A percentile compares a stretch with the other conserved stretches of the same genome.
Conservation (phyloP, 1,140 invertebrate species). For the Caligus rogercresseyi region DNA sequence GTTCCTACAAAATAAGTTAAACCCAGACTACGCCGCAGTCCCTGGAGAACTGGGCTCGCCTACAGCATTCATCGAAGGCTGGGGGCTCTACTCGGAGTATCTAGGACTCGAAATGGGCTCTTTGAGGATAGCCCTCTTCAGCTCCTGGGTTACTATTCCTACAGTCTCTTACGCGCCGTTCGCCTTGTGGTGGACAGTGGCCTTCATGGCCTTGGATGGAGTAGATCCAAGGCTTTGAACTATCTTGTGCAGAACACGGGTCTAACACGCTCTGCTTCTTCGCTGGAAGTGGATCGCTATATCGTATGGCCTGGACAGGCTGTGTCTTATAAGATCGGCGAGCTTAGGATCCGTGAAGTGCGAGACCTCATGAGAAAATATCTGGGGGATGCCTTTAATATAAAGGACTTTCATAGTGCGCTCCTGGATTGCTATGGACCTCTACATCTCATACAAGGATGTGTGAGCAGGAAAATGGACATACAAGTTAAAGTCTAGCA, state of each 20-base stretch:
- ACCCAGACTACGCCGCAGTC: conserved; percentile 17
- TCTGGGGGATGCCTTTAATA: conserved; percentile 28
- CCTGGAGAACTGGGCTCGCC: neutral
- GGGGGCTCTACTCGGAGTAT: conserved; percentile 31
- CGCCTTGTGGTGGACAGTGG: conserved; percentile 34
- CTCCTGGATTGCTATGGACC: conserved; percentile 28
- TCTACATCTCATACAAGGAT: conserved; percentile 22
- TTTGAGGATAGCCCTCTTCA: conserved; percentile 25
- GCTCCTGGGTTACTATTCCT: conserved; percentile 27
- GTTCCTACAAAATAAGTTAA: conserved; percentile 24
- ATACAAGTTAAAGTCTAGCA: no score
- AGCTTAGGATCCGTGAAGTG: conserved; percentile 32
- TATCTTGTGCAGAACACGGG: conserved; percentile 8
- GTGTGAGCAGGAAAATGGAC: neutral
- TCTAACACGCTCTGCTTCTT: neutral
- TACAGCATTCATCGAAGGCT: conserved; percentile 26
- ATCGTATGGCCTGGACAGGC: conserved; percentile 35
- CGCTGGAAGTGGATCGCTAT: conserved; percentile 27
- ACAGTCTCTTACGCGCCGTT: conserved; percentile 30
- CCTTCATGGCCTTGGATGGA: conserved; percentile 32
- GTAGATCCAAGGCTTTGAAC: conserved; percentile 26
- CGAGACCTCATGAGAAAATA: conserved; percentile 28
- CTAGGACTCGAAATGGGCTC: conserved; percentile 31
- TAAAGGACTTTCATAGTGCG: conserved; percentile 30
- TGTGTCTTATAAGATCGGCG: conserved; percentile 34